Base-by-base conservation (phyloP, 2,888 invertebrate species). In the Dorcus parallelipipedus region DNA sequence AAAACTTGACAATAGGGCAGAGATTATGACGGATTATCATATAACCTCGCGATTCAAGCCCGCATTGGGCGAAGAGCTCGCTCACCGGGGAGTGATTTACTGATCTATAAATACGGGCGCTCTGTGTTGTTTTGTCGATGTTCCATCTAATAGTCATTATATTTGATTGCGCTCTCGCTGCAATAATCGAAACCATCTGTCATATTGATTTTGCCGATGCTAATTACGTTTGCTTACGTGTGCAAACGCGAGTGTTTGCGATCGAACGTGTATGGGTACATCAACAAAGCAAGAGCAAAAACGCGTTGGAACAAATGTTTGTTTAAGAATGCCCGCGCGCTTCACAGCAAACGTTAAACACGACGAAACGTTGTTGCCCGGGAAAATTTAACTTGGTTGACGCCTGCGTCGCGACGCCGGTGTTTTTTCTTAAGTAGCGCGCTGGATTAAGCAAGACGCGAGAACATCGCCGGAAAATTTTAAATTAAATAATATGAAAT, bases 21-120 rank as follows among this genome's bases (percentile, higher is more conserved):
- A 60, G 64, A 64, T 64, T 64, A 64, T 64, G 61, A 64, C 61
- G 56, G 64, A 64, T 64, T 64, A 64, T 64, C 49, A 64, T 33
- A 33, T 64, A 64, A 64, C 62, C 61, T 56, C 54, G 57, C 60
- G 54, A 54, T 52, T 42, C 54, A 49, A 23, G 53, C 50, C 56
- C 43, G 50, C 38, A 51, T 52, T 49, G 49, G 40, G 45, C 49
- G 42, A 38, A n/a, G 52, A 8, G 43, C 10, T 42, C 33, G 17
- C 14, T 26, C 52, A n/a, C 40, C 14, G 7, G 17, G 39, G 50
- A 39, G 40, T 39, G 40, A 50, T 39, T 17, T 50, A 39, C 45
- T 45, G n/a, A 39, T 39, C 20, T 50, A 50, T 50, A 50, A 39
- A 38, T 50, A 49, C 38, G 49, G 38, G 38, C 49, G 9, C 20